Evolutionary conservation across 2,888 invertebrate species (phyloP), one percentile per base, ranked within the genome.

Genomic region (Notodonta ziczac): DNA sequence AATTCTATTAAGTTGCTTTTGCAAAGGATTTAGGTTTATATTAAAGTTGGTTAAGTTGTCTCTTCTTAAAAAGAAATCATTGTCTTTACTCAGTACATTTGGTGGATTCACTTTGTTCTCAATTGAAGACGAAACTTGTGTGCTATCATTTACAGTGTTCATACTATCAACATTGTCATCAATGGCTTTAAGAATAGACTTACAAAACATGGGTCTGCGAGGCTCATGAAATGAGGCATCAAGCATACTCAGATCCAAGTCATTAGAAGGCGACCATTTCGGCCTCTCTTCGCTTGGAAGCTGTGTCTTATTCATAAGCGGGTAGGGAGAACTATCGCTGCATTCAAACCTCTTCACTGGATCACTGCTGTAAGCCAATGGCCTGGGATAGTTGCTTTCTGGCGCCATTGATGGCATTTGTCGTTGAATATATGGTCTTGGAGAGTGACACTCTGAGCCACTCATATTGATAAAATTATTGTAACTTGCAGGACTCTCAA

Each of bases 391-490:
- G 48, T 68, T 72, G 39, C 81, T 57, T 52, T 81, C 77, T 10
- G 82, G 79, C n/a, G 72, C 65, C 48, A 65, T 65, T 3, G 81
- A 63, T 14, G 80, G 66, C 53, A 73, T 65, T 60, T 84, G 82
- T 60, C 77, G 82, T 55, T 85, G 85, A 35, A 88, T 72, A 66
- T 86, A 87, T 1, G 93, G 93, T 56, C 93, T 82, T 42, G 93
- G 93, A 50, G 89, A 92, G 67, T 93, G 93, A 66, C 91, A 91
- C 63, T 93, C 93, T 4, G 75, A 77, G 39, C 88, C 85, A 59
- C 84, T 84, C 89, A 92, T 90, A 58, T 64, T 73, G 40, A 62
- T 56, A 39, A 67, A 39, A 7, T 39, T 65, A 56, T 62, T 62
- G n/a, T 66, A 69, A 62, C 63, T 53, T 71, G 62, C 69, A 57